A percentile compares a stretch with the other conserved stretches of the same genome.
phyloP scores from a whole-genome alignment of 1,140 invertebrate genomes.

The Lepidurus couesii region DNA sequence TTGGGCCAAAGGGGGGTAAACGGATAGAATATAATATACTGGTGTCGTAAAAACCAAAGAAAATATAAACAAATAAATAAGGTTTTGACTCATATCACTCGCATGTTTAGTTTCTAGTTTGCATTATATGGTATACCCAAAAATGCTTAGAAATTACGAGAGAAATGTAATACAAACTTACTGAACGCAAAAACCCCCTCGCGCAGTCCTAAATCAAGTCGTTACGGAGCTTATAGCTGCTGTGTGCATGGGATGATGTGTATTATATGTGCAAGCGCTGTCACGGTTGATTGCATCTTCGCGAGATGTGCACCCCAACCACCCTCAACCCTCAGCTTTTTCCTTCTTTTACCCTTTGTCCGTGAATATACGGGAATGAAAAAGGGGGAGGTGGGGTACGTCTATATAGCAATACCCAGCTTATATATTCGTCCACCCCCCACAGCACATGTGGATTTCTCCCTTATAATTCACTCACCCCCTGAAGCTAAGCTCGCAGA shows the following conservation, averaged over 20 bases:
- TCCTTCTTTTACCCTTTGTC: conserved; percentile 1
- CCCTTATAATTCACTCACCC: conserved; percentile 11
- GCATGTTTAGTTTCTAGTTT: too few species aligned
- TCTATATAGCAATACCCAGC: neutral
- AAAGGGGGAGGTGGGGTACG: neutral
- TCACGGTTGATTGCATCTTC: conserved; percentile 18
- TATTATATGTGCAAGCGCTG: neutral
- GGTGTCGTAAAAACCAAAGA: neutral
- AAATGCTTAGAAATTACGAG: too few species aligned
- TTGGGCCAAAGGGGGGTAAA: neutral
- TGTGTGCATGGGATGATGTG: neutral
- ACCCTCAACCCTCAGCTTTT: neutral
- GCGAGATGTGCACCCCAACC: conserved; percentile 13
- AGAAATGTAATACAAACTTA: too few species aligned
- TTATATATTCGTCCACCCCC: neutral
- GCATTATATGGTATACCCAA: too few species aligned
- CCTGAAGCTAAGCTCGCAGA: neutral
- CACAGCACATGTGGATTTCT: neutral
- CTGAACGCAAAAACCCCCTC: neutral
- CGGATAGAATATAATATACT: conserved; percentile 6
- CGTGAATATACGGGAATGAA: neutral
- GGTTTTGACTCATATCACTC: too few species aligned
- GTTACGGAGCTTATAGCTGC: neutral
- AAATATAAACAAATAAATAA: neutral
- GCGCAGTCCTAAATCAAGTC: neutral